Evolutionary conservation across 2,113 vertebrate species (phyloP).

Genomic region (Oncorhynchus masou): DNA sequence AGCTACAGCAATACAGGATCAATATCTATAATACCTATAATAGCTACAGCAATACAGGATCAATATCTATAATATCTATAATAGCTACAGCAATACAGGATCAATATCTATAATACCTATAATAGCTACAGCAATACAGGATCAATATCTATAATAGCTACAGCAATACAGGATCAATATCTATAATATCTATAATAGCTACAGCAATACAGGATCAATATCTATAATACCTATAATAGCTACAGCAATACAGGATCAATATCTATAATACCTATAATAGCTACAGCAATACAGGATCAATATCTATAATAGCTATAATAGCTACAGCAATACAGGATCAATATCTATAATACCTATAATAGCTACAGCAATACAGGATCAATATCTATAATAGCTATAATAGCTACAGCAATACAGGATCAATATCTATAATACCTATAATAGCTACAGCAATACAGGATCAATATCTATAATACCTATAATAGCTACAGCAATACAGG

Average conservation of each 20-base stretch:
- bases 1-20: neutral
- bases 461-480: neutral
- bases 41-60: neutral
- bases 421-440: neutral
- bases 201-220: no score
- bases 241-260: no score
- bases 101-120: neutral
- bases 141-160: neutral
- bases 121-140: neutral
- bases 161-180: no score
- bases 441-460: neutral
- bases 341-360: neutral
- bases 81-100: neutral
- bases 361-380: neutral
- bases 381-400: neutral
- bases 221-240: neutral
- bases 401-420: neutral
- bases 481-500: neutral
- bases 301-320: neutral
- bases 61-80: neutral
- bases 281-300: no score
- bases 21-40: neutral
- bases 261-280: neutral
- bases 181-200: neutral
- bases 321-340: no score